These are phyloP conservation scores for Florisuga fusca DNA, from an alignment of 2,797 vertebrate genomes.

Conservation along the genomic window DNA sequence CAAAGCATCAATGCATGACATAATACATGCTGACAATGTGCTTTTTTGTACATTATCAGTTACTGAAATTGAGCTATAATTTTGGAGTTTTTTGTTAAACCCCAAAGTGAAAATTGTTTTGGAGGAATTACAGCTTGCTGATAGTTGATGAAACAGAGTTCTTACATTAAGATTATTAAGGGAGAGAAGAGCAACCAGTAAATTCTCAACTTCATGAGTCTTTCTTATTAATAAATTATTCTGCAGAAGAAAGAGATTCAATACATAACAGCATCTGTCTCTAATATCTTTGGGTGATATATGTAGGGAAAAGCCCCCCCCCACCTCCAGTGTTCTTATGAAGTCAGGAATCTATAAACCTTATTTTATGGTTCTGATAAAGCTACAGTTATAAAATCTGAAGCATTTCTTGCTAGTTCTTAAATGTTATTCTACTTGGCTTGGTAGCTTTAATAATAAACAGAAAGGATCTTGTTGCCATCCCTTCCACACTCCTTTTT, in stretches of 20 bases:
- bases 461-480: background rate
- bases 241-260: background rate
- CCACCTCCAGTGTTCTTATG: background rate
- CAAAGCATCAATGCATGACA: accelerated
- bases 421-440: background rate
- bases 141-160: background rate
- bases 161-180: background rate
- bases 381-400: background rate
- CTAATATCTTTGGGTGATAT: background rate
- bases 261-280: background rate
- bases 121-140: background rate
- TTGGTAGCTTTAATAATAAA: background rate
- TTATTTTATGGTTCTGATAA: background rate
- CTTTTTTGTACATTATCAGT: background rate
- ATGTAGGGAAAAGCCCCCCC: background rate
- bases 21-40: background rate
- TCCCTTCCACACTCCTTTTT: background rate
- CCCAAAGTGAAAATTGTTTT: background rate
- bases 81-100: background rate
- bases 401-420: background rate
- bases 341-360: background rate
- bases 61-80: background rate
- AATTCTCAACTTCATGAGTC: background rate
- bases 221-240: background rate
- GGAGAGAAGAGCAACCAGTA: background rate